These are phyloP conservation scores for Agrilus planipennis DNA, from an alignment of 1,140 invertebrate genomes.

Conservation along the genomic window DNA sequence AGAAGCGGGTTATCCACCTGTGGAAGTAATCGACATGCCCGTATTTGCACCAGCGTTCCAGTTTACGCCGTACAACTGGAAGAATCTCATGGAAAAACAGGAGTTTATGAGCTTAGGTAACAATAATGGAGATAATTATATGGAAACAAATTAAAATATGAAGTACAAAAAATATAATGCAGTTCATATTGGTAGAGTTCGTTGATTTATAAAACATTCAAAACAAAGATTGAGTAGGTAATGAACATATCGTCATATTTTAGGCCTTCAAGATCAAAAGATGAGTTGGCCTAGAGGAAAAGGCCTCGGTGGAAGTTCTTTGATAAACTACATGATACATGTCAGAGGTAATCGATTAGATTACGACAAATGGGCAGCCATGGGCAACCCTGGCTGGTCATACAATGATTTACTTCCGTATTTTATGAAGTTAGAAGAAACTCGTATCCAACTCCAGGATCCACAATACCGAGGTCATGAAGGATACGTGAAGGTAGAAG, in stretches of 20 bases:
- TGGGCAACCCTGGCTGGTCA: conserved; percentile 69
- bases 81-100: conserved; percentile 62
- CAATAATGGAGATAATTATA: too few relatives aligned
- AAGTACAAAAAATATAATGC: too few relatives aligned
- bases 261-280: conserved; percentile 6
- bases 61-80: conserved; percentile 64
- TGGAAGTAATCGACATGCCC: conserved; percentile 59
- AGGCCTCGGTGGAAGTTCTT: conserved; percentile 58
- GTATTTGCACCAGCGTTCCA: conserved; percentile 53
- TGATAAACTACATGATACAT: conserved; percentile 84
- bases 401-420: conserved; percentile 68
- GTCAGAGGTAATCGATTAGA: conserved; percentile 60
- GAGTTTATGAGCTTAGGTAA: conserved; percentile 46
- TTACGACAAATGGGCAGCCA: conserved; percentile 50
- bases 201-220: too few relatives aligned
- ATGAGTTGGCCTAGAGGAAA: conserved; percentile 43
- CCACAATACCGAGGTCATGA: conserved; percentile 40
- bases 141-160: too few relatives aligned
- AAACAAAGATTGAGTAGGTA: too few relatives aligned
- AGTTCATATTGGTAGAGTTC: too few relatives aligned
- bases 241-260: background rate
- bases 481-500: conserved; percentile 44
- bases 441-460: conserved; percentile 43
- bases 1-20: conserved; percentile 53
- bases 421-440: conserved; percentile 65